Percentiles rank a stretch among this genome's conserved stretches.
Conservation (phyloP, 1,140 invertebrate genomes). For the Venturia canescens region DNA sequence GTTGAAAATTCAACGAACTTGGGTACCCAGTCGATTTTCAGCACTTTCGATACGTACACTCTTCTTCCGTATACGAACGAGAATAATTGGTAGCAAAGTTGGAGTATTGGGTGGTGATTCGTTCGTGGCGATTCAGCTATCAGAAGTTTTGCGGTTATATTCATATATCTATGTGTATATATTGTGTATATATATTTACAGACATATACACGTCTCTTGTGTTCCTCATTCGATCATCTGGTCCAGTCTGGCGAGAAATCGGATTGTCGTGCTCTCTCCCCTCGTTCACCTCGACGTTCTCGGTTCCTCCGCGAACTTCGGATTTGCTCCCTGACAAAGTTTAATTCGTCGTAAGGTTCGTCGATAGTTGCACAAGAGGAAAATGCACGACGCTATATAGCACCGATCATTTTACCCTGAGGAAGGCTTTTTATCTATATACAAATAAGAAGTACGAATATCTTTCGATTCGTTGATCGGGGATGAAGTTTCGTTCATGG, state of each 20-base stretch:
- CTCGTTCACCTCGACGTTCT: not conserved
- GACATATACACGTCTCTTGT: not conserved
- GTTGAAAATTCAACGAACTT: not conserved
- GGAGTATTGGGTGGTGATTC: not conserved
- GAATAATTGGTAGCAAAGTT: not conserved
- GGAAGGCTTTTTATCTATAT: not conserved
- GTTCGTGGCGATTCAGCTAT: not conserved
- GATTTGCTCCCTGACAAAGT: conserved; percentile 7
- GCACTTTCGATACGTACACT: not conserved
- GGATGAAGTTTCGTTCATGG: no score
- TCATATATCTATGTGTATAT: not conserved
- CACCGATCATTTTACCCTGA: not conserved
- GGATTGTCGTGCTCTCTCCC: conserved; percentile 1
- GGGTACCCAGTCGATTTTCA: not conserved
- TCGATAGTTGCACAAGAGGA: not conserved
- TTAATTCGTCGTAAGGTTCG: conserved; percentile 19
- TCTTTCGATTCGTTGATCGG: no score
- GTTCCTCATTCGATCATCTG: not conserved
- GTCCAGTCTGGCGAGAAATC: conserved; percentile 4
- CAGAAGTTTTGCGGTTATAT: not conserved
- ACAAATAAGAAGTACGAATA: no score
- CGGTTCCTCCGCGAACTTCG: conserved; percentile 3
- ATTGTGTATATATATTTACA: not conserved
- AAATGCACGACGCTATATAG: not conserved
- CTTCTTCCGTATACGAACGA: not conserved